Conservation (phyloP, 2,888 invertebrate species). For the Nomada goodeniana region DNA sequence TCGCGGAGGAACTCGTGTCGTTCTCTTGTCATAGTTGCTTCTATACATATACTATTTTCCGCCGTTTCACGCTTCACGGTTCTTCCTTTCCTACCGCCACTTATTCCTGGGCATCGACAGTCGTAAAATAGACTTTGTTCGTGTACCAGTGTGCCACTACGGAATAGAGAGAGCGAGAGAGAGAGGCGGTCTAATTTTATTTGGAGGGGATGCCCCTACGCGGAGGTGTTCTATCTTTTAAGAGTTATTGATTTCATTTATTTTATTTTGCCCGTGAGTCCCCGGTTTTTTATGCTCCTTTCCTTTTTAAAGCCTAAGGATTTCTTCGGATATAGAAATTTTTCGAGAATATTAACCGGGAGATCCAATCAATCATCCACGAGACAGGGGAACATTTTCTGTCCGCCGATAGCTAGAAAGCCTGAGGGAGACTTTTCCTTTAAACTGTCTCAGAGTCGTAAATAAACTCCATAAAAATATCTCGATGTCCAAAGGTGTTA, state of each 20-base stretch:
- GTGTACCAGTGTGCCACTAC: background rate
- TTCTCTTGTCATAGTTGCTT: conserved; percentile 48
- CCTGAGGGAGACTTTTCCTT: background rate
- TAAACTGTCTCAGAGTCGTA: background rate
- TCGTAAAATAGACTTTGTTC: conserved; percentile 60
- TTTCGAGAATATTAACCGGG: conserved; percentile 25
- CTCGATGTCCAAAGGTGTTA: background rate
- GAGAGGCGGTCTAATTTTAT: background rate
- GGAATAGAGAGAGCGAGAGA: background rate
- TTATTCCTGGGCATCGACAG: conserved; percentile 16
- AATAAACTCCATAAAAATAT: background rate
- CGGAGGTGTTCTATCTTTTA: background rate
- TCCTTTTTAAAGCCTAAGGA: background rate
- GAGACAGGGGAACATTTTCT: conserved; percentile 28
- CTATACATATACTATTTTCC: conserved; percentile 46
- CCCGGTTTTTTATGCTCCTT: background rate
- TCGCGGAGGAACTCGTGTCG: conserved; percentile 67
- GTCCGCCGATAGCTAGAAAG: background rate
- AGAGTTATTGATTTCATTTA: background rate
- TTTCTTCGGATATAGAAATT: conserved; percentile 19
- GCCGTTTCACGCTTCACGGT: conserved; percentile 40
- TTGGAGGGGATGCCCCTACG: background rate
- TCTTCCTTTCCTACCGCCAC: conserved; percentile 4
- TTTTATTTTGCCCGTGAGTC: background rate
- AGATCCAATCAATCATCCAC: conserved; percentile 56